phyloP scores from a whole-genome alignment of 1,140 invertebrate species.

The Drosophila paulistorum region DNA sequence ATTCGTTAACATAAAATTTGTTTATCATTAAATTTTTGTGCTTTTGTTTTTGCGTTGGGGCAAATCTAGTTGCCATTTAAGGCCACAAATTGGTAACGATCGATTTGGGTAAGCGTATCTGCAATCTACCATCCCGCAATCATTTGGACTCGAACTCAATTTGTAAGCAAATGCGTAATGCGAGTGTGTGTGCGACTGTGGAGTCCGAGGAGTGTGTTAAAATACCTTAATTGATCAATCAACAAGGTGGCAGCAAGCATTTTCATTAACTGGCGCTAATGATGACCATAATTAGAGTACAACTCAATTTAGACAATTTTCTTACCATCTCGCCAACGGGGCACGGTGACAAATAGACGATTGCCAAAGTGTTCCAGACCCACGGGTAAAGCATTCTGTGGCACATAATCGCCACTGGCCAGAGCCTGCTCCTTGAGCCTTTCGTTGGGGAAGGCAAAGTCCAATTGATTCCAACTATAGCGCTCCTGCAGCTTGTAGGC shows the following conservation, averaged over 20 bases:
- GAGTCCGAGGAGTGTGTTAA: background rate
- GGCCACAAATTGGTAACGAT: background rate
- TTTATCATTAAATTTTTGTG: background rate
- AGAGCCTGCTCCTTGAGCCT: slow-evolving; percentile 86
- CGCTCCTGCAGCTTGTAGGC: slow-evolving; percentile 87
- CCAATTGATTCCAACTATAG: slow-evolving; percentile 89
- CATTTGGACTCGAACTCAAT: background rate
- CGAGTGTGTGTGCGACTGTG: background rate
- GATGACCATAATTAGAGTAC: slow-evolving; percentile 46
- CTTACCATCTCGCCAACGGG: slow-evolving; percentile 88
- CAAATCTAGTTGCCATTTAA: background rate
- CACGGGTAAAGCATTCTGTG: slow-evolving; percentile 90
- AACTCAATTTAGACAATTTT: slow-evolving; percentile 19
- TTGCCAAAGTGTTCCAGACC: slow-evolving; percentile 91
- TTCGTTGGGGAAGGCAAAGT: slow-evolving; percentile 88
- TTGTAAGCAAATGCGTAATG: slow-evolving; percentile 19
- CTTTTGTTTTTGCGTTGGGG: background rate
- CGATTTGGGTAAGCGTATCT: background rate
- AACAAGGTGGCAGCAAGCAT: slow-evolving; percentile 27
- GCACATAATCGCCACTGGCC: slow-evolving; percentile 86
- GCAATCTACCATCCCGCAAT: background rate
- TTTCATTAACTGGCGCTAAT: slow-evolving; percentile 42
- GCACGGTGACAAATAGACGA: slow-evolving; percentile 90
- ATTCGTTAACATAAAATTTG: slow-evolving; percentile 7
- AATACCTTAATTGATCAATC: slow-evolving; percentile 23